Evolutionary conservation across 2,113 vertebrate genomes (phyloP).

Genomic region (Poecilia latipinna): DNA sequence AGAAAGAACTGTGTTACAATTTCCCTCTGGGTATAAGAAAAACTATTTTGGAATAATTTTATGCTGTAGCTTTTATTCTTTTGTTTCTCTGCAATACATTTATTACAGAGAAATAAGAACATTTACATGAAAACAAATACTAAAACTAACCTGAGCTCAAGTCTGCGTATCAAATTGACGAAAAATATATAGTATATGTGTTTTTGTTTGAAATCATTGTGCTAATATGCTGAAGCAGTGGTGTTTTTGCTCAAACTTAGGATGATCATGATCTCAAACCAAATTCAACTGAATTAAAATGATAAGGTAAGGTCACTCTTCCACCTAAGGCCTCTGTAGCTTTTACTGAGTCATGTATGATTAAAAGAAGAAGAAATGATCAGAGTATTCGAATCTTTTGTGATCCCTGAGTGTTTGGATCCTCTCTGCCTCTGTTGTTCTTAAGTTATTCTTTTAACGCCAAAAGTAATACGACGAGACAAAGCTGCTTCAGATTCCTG

Average conservation of each 20-base stretch:
- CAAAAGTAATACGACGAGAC: conserved; percentile 19
- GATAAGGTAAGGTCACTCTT: not conserved
- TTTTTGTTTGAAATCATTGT: not conserved
- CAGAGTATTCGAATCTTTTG: not conserved
- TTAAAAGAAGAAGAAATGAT: not conserved
- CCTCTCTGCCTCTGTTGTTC: not conserved
- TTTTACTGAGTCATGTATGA: not conserved
- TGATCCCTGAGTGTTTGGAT: too few relatives aligned
- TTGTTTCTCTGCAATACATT: not conserved
- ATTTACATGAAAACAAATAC: not conserved
- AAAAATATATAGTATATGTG: too few relatives aligned
- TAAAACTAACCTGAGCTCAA: not conserved
- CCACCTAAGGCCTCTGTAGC: not conserved
- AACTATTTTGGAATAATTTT: not conserved
- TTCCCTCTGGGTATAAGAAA: not conserved
- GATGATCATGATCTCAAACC: not conserved
- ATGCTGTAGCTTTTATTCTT: not conserved
- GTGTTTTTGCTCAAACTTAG: not conserved
- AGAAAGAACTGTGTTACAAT: not conserved
- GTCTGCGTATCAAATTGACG: too few relatives aligned
- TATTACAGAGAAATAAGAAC: not conserved
- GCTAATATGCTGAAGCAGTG: not conserved
- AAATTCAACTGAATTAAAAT: not conserved
- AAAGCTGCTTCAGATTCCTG: conserved; percentile 26
- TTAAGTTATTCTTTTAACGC: conserved; percentile 9